Evolutionary conservation across 1,140 invertebrate genomes (phyloP), one percentile per base, ranked within the genome.

Genomic region (Caenorhabditis inopinata): DNA sequence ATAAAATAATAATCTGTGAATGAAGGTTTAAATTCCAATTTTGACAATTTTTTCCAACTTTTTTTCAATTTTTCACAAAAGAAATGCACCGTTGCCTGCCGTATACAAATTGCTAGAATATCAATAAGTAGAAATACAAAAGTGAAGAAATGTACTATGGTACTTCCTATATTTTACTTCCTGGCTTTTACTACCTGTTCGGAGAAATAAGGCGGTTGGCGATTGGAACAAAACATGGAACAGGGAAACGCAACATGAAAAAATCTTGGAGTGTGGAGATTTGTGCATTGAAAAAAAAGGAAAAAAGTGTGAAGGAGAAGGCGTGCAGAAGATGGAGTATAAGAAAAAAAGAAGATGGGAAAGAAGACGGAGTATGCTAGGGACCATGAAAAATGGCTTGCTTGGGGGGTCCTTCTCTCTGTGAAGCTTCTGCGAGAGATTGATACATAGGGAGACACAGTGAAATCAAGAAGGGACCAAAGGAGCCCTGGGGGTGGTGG

Each of bases 321-420:
- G 58, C 58, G 32, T 68, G 58, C 58, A 68, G 25, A 68, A 38
- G 58, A 68, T 9, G 58, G 32, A 42, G 14, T 7, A 42, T 42
- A 42, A 18, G 49, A 16, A 58, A 58, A 58, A 21, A 38, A 42
- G 58, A 68, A 11, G 58, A 68, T 68, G 32, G 58, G 35, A 29
- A 58, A 68, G 58, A 68, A 68, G 38, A 29, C n/a, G 53, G 58
- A 68, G 58, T 68, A 68, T 9, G 58, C 58, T 21, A 16, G 32
- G 58, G 58, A 68, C 58, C 58, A 68, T 68, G 58, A 68, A 68
- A 68, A 68, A 68, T 68, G 18, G 58, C 58, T 68, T 68, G 32
- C 32, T 68, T 68, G 58, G 58, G 58, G n/a, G 58, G 58, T 68
- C 32, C 14, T 14, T 42, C 9, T 23, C n/a, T 23, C 48, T 2